Percentiles rank a stretch among this genome's conserved stretches.
phyloP scores from a whole-genome alignment of 2,113 vertebrate species.

The Vidua chalybeata region DNA sequence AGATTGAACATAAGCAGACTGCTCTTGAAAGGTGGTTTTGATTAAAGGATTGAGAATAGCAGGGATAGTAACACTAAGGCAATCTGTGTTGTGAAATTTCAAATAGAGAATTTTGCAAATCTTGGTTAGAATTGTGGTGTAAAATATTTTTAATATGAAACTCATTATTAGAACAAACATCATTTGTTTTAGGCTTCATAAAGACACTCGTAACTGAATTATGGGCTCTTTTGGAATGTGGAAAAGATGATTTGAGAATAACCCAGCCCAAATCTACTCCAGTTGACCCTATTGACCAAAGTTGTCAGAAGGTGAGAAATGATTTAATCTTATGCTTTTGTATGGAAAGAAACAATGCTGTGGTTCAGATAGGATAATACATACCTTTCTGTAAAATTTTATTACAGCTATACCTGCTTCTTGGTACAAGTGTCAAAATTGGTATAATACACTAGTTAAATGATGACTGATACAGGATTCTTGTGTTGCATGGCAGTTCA shows the following conservation, averaged over 20 bases:
- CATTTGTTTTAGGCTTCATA: conserved; percentile 81
- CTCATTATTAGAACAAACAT: background rate
- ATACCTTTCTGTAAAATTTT: background rate
- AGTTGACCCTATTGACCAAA: conserved; percentile 90
- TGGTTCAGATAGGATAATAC: background rate
- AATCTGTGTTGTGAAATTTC: background rate
- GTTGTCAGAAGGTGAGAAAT: conserved; percentile 87
- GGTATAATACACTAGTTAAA: background rate
- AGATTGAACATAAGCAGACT: background rate
- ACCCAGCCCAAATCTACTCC: conserved; percentile 84
- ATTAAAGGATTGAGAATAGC: background rate
- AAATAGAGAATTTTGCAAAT: background rate
- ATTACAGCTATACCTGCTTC: background rate
- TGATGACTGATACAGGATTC: background rate
- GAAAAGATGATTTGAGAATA: conserved; percentile 85
- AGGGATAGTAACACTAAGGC: background rate
- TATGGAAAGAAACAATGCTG: background rate
- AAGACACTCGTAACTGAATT: conserved; percentile 84
- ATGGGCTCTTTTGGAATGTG: conserved; percentile 90
- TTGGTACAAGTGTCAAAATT: background rate
- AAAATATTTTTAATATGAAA: background rate
- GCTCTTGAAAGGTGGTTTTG: background rate
- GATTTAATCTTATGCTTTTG: background rate
- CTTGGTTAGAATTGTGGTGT: background rate
- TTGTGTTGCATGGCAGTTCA: background rate